Conservation (phyloP, 2,797 vertebrate genomes). For the Syndactyla subalaris region DNA sequence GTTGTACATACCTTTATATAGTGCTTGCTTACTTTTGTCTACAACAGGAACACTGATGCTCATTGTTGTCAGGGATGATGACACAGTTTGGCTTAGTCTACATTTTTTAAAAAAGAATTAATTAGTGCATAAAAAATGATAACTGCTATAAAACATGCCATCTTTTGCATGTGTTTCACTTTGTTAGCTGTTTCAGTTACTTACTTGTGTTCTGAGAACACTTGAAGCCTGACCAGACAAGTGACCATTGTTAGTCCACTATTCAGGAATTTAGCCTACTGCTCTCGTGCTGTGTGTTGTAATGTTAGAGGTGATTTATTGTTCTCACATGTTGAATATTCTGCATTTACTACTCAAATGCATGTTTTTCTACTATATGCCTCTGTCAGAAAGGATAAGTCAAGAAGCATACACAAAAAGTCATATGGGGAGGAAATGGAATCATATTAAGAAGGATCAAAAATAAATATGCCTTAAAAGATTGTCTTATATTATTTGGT, state of each 20-base stretch:
- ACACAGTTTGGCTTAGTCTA: background rate
- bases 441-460: background rate
- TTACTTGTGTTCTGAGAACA: background rate
- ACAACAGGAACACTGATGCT: background rate
- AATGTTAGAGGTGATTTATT: background rate
- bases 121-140: background rate
- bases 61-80: background rate
- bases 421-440: background rate
- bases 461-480: background rate
- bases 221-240: background rate
- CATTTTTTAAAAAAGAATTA: fast-evolving
- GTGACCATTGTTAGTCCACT: background rate
- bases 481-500: background rate
- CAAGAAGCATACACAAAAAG: background rate
- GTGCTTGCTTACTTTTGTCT: background rate
- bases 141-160: background rate
- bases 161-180: background rate
- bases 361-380: background rate
- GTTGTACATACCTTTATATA: background rate
- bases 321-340: background rate
- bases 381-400: background rate
- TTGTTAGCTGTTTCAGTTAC: background rate
- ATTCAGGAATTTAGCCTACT: background rate
- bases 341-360: background rate
- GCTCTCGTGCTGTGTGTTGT: background rate